A percentile compares a stretch with the other conserved stretches of the same genome.
Conservation (phyloP, 2,797 vertebrate species). For the Pipistrellus kuhlii region DNA sequence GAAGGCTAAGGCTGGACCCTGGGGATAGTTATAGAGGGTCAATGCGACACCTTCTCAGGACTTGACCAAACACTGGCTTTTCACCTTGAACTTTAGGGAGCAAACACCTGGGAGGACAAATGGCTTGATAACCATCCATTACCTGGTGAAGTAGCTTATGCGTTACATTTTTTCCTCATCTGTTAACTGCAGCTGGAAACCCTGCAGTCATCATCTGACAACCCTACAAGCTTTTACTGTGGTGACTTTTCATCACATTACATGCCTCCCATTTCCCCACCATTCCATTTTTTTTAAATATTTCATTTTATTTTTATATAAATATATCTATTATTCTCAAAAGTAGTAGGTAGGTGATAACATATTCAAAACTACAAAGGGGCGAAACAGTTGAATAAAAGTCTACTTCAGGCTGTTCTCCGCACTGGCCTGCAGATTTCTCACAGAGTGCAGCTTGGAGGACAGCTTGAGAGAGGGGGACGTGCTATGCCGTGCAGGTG, state of each 20-base stretch:
- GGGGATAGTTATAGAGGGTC: not conserved
- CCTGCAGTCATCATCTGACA: slow-evolving; percentile 51
- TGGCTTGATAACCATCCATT: slow-evolving; percentile 12
- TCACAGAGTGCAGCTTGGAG: not conserved
- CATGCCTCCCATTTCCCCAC: not conserved
- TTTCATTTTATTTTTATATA: slow-evolving; percentile 32
- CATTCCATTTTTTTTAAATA: not conserved
- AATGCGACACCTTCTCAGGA: not conserved
- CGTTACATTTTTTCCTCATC: not conserved
- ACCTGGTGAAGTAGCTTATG: not conserved
- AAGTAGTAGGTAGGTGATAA: not conserved
- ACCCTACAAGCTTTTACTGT: slow-evolving; percentile 24
- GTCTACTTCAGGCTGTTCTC: not conserved
- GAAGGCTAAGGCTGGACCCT: not conserved
- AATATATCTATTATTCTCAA: slow-evolving; percentile 16
- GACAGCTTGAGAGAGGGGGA: not conserved
- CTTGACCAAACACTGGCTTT: not conserved
- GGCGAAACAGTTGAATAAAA: not conserved
- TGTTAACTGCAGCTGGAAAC: slow-evolving; percentile 36
- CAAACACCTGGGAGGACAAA: slow-evolving; percentile 4
- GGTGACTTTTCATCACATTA: slow-evolving; percentile 60
- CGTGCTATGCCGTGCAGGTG: not conserved
- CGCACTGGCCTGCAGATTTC: not conserved
- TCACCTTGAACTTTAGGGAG: slow-evolving; percentile 25
- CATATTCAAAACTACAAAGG: slow-evolving; percentile 24